Base-by-base conservation (phyloP, 2,113 vertebrate genomes). In the Delphinus delphis region DNA sequence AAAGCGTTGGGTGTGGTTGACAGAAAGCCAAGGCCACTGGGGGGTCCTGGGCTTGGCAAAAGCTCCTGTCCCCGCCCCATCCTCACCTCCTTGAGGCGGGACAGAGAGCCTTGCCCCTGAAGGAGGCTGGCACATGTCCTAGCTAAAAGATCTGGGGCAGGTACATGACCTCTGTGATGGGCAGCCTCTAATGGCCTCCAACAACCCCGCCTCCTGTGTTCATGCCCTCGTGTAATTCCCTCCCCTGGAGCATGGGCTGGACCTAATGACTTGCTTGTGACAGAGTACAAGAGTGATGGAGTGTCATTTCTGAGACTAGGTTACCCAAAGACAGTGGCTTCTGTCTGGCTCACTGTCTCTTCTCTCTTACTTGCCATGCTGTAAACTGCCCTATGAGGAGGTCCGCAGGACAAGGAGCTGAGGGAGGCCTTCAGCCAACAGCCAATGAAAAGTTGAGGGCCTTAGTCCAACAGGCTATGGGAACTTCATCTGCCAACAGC, bases 61-160 rank as follows among this genome's bases (percentile, higher is more conserved):
- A 18, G 65, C 17, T 18, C 4, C 38, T 7, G 3, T 18, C n/a
- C 80, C 28, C 0, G 0, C 2, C 47, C 13, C 18, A 2, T 6
- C 60, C 10, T 17, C 9, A 2, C 53, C 47, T 68, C n/a, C 44
- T 60, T 38, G 60, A 17, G 50, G 38, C 31, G 6, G 38, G 85
- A 41, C 26, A 50, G 60, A 65, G 5, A 31, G 47, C 50, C 47
- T 14, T 1, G 20, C 38, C 68, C 33, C 90, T 21, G 47, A 28
- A 77, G 44, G 44, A 26, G 65, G 12, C 50, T 50, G n/a, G 47
- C 36, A 47, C 2, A n/a, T 26, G 67, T 31, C 68, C 83, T 25
- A 3, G 23, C 76, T 18, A 44, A 0, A 2, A 23, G 55, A 58
- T 31, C 33, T 11, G 15, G 38, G 60, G 38, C 77, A 65, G 33